These are phyloP conservation scores for Erpornis zantholeuca DNA, from an alignment of 2,113 vertebrate species.

Conservation along the genomic window DNA sequence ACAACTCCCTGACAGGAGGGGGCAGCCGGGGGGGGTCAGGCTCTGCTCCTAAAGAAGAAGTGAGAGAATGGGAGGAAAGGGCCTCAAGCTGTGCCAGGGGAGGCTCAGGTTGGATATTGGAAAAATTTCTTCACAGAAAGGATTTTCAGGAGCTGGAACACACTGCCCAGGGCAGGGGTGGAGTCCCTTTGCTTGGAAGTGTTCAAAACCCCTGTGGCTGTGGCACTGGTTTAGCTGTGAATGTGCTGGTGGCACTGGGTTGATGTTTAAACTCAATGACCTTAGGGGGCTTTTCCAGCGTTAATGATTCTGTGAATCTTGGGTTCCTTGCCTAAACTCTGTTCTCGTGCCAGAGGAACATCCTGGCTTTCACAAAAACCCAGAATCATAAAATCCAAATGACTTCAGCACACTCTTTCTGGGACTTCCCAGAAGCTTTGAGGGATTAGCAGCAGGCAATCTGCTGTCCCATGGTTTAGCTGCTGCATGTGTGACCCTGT, in stretches of 20 bases:
- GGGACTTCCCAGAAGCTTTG: neutral
- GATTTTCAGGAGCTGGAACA: neutral
- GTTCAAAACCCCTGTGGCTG: accelerated
- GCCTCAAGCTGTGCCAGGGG: neutral
- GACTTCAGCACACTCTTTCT: neutral
- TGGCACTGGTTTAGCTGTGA: neutral
- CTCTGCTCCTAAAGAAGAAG: neutral
- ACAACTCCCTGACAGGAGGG: neutral
- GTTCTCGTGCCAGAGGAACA: neutral
- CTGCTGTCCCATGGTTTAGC: neutral
- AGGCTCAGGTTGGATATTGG: accelerated
- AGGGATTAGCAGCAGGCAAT: neutral
- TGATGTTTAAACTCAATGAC: neutral
- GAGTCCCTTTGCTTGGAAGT: neutral
- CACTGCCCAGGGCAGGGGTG: neutral
- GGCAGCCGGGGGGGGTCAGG: accelerated
- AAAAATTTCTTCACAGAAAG: neutral
- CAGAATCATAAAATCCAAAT: neutral
- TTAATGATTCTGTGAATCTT: neutral
- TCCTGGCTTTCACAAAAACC: neutral
- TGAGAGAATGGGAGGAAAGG: neutral
- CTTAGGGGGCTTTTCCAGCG: neutral
- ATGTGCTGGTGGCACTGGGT: accelerated
- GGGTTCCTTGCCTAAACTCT: neutral
- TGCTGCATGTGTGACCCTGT: neutral